Evolutionary conservation across 2,888 invertebrate species (phyloP), one percentile per base, ranked within the genome.

Genomic region (Cetonia aurata): DNA sequence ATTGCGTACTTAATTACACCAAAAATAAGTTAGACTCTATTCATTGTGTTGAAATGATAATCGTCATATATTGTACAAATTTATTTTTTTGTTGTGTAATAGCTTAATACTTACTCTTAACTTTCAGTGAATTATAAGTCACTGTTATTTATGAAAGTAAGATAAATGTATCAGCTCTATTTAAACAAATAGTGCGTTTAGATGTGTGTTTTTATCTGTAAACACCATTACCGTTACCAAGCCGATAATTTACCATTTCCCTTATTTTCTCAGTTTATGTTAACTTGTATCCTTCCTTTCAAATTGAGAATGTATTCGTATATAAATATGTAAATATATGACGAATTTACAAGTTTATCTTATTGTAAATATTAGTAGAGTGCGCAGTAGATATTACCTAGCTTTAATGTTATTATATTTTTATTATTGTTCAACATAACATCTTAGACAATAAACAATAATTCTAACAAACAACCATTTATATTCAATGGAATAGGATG

Each of bases 1-100:
- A 62, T 62, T 62, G 48, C 62, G 62, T 62, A 62, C 62, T 48
- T 48, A 62, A 48, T 62, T 62, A 62, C 62, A 48, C n/a, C 13
- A 62, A 31, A 25, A n/a, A 6, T 6, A 62, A 48, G n/a, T 33
- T 56, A 42, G 25, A 56, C 17, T 37, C 37, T 56, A n/a, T n/a
- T 10, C 37, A 37, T 56, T 56, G 56, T 56, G 41, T 41, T 41
- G 37, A 56, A 12, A 56, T 53, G n/a, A n/a, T n/a, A n/a, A n/a
- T 53, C 31, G 53, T 33, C 53, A 33, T 53, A 53, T 53, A 53
- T 53, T 13, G 13, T 31, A 53, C 25, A 25, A 3, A 25, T 3
- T 31, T 31, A 33, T n/a, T 53, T 52, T 52, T 19, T 19, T 12
- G 19, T 19, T n/a, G 19, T 52, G 19, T 52, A 25, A 25, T 1